Base-by-base conservation (phyloP, 1,140 invertebrate genomes). In the Panulirus ornatus region DNA sequence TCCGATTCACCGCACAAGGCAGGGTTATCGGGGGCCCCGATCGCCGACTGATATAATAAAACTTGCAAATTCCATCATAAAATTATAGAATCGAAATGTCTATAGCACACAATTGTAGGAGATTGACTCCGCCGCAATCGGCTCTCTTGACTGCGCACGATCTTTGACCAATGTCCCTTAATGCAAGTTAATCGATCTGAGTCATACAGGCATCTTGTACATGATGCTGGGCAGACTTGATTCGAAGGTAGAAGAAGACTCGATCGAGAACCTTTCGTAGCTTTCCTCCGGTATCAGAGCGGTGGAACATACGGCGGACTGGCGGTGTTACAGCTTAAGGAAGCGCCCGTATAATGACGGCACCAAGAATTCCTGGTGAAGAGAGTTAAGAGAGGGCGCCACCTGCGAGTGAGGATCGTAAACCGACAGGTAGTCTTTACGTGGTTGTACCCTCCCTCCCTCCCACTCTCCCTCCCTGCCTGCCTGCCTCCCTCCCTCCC, bases 371-470 rank as follows among this genome's bases (percentile, higher is more conserved):
- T 6, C 16, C 34, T 75, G 71, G 34, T 75, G 22, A 40, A 22
- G 71, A 42, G 71, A 30, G 71, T 75, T 38, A 75, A 42, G 71
- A 40, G 36, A 75, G 71, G 71, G 40, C 40, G 71, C 71, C 71
- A 40, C 36, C 71, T 36, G 78, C 8, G 76, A 16, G 19, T n/a
- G 5, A 22, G 34, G 9, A 5, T 81, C 78, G 78, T 58, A 51
- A 54, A 51, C 78, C 78, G 14, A 51, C 19, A 51, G 19, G 44
- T 79, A 44, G 76, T 34, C 34, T 36, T 36, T 36, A 54, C 47
- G 42, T 58, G 44, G 42, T 22, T 36, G 42, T 54, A 30, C 30
- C 51, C 30, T 27, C 22, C 51, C 3, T 3, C 40, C 44, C 22
- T 11, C 16, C 76, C n/a, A n/a, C 75, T n/a, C 76, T 1, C 40